These are phyloP conservation scores for Lasius fuliginosus DNA, from an alignment of 2,888 invertebrate genomes.

Conservation along the genomic window DNA sequence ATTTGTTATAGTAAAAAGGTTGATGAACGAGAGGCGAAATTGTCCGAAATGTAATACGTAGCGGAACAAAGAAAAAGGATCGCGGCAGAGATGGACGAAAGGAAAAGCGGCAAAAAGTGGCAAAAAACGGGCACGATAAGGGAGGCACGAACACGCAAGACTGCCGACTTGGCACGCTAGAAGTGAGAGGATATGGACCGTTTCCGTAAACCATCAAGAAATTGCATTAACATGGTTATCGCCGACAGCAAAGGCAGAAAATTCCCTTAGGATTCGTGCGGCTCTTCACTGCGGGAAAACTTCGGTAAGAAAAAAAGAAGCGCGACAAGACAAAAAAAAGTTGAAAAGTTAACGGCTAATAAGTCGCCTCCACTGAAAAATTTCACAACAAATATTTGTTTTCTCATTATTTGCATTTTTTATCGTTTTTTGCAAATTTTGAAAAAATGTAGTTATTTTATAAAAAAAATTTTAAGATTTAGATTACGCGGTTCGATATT, in stretches of 20 bases:
- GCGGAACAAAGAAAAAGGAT: constrained; percentile 20
- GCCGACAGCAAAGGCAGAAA: constrained; percentile 49
- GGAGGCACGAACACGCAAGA: constrained; percentile 50
- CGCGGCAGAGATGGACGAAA: background rate
- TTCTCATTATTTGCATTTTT: constrained; percentile 61
- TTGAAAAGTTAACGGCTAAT: constrained; percentile 67
- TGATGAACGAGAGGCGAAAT: constrained; percentile 4
- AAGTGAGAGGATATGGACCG: constrained; percentile 65
- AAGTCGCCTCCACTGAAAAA: constrained; percentile 65
- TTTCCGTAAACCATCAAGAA: constrained; percentile 69
- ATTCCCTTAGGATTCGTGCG: constrained; percentile 49
- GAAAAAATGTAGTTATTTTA: background rate
- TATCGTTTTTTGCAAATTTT: background rate
- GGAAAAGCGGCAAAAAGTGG: constrained; percentile 31
- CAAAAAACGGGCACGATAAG: constrained; percentile 4
- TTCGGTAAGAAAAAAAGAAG: constrained; percentile 44
- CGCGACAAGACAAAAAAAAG: constrained; percentile 15
- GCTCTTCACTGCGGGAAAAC: constrained; percentile 45
- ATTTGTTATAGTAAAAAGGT: background rate
- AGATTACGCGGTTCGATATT: background rate
- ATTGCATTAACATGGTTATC: constrained; percentile 70
- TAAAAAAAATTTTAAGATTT: background rate
- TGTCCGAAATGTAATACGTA: background rate
- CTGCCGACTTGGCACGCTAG: constrained; percentile 59
- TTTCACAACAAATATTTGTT: constrained; percentile 75